phyloP scores from a whole-genome alignment of 2,888 invertebrate genomes.

The Oxyteleia sp. region DNA sequence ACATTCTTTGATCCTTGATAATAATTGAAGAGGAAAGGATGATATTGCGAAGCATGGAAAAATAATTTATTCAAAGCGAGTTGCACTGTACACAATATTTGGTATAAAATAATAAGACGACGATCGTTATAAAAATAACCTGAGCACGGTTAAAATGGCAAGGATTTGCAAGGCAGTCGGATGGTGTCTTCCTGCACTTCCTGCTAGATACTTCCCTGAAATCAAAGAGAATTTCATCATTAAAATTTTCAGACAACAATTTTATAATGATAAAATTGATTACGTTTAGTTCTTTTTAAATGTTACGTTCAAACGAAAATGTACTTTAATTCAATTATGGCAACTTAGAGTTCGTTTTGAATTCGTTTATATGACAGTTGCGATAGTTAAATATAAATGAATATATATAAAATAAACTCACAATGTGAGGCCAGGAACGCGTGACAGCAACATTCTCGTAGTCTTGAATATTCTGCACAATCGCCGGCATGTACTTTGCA shows the following conservation, averaged over 20 bases:
- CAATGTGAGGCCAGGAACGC: slow-evolving; percentile 89
- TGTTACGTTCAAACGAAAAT: no score
- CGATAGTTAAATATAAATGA: background rate
- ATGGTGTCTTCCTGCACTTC: slow-evolving; percentile 69
- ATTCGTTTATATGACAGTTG: no score
- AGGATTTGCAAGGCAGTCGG: slow-evolving; percentile 72
- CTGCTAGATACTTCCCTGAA: slow-evolving; percentile 85
- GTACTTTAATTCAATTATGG: no score
- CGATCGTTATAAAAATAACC: slow-evolving; percentile 72
- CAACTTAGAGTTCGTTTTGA: no score
- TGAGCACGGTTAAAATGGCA: slow-evolving; percentile 77
- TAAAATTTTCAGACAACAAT: background rate
- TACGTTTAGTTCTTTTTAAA: no score
- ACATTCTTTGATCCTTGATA: no score
- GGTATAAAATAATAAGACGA: slow-evolving; percentile 58
- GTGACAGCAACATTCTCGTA: slow-evolving; percentile 91
- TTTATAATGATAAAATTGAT: slow-evolving; percentile 3
- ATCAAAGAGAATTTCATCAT: slow-evolving; percentile 42
- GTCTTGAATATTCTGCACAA: slow-evolving; percentile 90
- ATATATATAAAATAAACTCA: slow-evolving; percentile 86
- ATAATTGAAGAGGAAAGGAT: no score
- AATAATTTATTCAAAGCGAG: slow-evolving; percentile 83
- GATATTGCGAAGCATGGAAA: slow-evolving; percentile 77
- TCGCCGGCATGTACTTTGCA: slow-evolving; percentile 90
- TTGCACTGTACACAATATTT: slow-evolving; percentile 80